phyloP scores from a whole-genome alignment of 2,888 invertebrate genomes.

The Dasysyrphus tricinctus region DNA sequence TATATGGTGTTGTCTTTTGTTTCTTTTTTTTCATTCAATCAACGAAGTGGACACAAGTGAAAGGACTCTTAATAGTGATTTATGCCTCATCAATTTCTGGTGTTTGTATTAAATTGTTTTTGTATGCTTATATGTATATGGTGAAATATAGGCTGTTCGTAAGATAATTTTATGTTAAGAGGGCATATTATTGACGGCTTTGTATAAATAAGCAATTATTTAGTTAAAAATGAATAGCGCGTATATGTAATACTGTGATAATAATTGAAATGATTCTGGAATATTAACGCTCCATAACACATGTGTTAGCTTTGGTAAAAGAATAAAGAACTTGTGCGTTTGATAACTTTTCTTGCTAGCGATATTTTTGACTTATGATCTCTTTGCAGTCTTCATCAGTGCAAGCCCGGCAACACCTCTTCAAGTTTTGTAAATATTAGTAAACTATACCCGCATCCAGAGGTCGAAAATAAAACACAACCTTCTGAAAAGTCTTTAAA shows the following conservation, averaged over 20 bases:
- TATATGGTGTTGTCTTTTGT: neutral
- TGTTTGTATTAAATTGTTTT: slow-evolving; percentile 16
- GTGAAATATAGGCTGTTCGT: neutral
- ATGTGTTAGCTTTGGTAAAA: too few species aligned
- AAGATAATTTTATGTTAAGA: neutral
- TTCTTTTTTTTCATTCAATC: neutral
- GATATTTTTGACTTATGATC: too few species aligned
- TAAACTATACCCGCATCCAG: too few species aligned
- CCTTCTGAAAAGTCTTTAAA: too few species aligned
- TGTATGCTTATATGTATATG: neutral
- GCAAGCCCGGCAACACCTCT: too few species aligned
- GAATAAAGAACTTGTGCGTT: too few species aligned
- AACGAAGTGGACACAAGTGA: slow-evolving; percentile 5
- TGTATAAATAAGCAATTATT: neutral
- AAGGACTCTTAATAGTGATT: slow-evolving; percentile 13
- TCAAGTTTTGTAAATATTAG: too few species aligned
- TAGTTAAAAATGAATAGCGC: neutral
- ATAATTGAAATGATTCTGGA: neutral
- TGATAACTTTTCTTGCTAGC: too few species aligned
- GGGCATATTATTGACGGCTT: neutral
- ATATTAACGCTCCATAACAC: too few species aligned
- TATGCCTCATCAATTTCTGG: neutral
- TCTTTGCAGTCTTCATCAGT: too few species aligned
- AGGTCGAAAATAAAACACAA: too few species aligned
- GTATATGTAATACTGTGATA: neutral